Base-by-base conservation (phyloP, 2,888 invertebrate species). In the Deroplatys truncata region DNA sequence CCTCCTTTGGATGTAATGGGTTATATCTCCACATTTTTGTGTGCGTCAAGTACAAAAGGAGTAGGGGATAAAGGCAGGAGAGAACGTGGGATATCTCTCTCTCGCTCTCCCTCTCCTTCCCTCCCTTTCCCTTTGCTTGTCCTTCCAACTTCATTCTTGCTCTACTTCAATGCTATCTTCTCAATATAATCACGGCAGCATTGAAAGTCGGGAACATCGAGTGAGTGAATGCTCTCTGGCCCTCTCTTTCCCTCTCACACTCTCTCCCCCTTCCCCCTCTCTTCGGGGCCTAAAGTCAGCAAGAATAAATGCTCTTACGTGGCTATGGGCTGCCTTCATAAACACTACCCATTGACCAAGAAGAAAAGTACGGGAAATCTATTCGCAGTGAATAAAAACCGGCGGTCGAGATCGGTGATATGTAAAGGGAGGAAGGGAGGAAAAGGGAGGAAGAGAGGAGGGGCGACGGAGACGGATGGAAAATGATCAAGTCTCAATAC, bases 191-290 rank as follows among this genome's bases (percentile, higher is more conserved):
- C 91, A 91, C 91, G 88, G 90, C 90, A 89, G 90, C 91, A 91
- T 91, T 91, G 90, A 91, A 89, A 91, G 92, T 92, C 92, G 31
- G 83, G 89, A 82, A 84, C 89, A 89, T 88, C 85, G 72, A 85
- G 85, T 82, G 93, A 93, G 92, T 92, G 93, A 93, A 93, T 93
- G 85, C 90, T 90, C 84, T 89, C 87, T 85, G 20, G 20, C 85
- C 82, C 87, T 89, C 88, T 84, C 90, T 56, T 85, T 82, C 49
- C 31, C 89, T 84, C 28, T 72, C 82, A 28, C 90, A 20, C 56
- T 29, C 84, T 88, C 86, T 87, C 90, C 56, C 89, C 84, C 83
- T 31, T 28, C 82, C 87, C 82, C 31, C 87, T 72, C 87, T 72
- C 82, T 82, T 72, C 72, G 82, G 82, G 82, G 35, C 72, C 87